A percentile compares a stretch with the other conserved stretches of the same genome.
Evolutionary conservation across 2,888 invertebrate genomes (phyloP).

Genomic region (Phalangium opilio): DNA sequence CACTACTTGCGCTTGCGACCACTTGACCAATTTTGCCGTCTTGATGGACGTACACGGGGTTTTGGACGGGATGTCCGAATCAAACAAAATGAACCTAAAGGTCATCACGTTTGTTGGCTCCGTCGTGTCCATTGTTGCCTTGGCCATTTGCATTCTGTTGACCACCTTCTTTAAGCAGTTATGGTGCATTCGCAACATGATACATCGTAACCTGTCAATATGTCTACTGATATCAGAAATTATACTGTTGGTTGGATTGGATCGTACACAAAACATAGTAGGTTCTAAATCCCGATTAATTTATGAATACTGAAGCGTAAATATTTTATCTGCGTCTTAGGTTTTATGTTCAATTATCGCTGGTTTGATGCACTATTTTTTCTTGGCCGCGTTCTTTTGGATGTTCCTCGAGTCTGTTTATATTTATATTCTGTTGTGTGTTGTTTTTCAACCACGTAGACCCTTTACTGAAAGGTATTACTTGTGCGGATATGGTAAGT

Average conservation of each 20-base stretch:
- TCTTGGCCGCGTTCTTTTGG: conserved; percentile 18
- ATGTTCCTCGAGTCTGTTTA: conserved; percentile 18
- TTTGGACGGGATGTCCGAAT: conserved; percentile 1
- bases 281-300: too few relatives aligned
- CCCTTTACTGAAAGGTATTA: conserved; percentile 16
- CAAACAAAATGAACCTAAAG: conserved; percentile 3
- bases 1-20: conserved; percentile 11
- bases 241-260: conserved; percentile 12
- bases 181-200: conserved; percentile 14
- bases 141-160: conserved; percentile 7
- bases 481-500: conserved; percentile 16
- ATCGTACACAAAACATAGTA: conserved; percentile 15
- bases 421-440: conserved; percentile 17
- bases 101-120: conserved; percentile 11
- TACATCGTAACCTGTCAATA: conserved; percentile 16
- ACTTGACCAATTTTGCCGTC: conserved; percentile 12
- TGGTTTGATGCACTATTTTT: conserved; percentile 17
- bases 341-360: conserved; percentile 14
- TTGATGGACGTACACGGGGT: conserved; percentile 10
- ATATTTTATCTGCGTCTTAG: too few relatives aligned
- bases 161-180: conserved; percentile 1
- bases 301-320: too few relatives aligned
- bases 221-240: conserved; percentile 14
- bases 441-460: conserved; percentile 15
- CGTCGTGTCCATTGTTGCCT: conserved; percentile 9